Percentiles rank a stretch among this genome's conserved stretches.
These are phyloP conservation scores for Myocastor coypus DNA, from an alignment of 2,113 vertebrate genomes.

Conservation along the genomic window DNA sequence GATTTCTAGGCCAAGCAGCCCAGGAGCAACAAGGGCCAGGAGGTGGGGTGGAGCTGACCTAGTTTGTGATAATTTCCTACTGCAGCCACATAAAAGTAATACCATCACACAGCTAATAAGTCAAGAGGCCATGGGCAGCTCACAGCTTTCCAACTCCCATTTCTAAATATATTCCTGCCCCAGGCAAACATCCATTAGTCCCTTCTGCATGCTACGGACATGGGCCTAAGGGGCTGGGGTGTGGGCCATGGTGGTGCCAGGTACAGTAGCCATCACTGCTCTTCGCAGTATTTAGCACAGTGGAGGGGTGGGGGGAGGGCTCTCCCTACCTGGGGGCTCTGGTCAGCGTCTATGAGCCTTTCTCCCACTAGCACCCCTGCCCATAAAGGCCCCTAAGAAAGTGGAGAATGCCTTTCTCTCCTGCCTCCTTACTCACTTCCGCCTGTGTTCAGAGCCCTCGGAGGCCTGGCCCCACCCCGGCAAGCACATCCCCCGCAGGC, in stretches of 20 bases:
- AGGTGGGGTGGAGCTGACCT: background rate
- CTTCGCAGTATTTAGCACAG: background rate
- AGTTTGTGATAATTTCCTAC: background rate
- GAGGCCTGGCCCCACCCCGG: too few species aligned
- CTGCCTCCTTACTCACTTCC: background rate
- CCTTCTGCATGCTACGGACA: too few species aligned
- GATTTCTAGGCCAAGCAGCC: background rate
- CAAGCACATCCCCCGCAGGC: background rate
- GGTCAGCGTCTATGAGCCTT: background rate
- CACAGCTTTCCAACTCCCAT: background rate
- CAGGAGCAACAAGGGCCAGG: background rate
- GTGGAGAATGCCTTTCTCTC: background rate
- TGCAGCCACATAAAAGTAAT: background rate
- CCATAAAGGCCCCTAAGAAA: background rate
- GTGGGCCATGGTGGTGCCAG: background rate
- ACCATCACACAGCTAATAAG: background rate
- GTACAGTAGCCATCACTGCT: background rate
- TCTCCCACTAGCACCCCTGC: background rate
- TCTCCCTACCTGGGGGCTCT: background rate
- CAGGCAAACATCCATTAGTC: background rate
- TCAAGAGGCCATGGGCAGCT: background rate
- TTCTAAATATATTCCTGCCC: background rate
- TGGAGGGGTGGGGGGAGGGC: background rate
- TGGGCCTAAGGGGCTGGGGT: background rate
- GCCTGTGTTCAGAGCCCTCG: background rate